phyloP scores from a whole-genome alignment of 2,113 vertebrate species.

The Ondatra zibethicus region DNA sequence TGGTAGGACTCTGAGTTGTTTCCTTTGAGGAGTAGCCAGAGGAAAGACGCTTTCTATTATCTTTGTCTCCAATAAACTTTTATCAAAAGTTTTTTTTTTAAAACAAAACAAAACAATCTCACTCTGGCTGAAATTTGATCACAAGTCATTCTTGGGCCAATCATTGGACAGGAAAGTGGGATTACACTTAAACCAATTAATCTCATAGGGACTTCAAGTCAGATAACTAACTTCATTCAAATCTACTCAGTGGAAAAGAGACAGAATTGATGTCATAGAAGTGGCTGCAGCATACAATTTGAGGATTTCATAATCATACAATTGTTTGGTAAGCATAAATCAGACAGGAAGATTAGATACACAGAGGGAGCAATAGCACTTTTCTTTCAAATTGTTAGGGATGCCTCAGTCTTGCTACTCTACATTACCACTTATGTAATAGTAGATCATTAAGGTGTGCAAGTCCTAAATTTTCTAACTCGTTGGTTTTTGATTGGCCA shows the following conservation, averaged over 20 bases:
- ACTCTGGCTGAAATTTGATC: not conserved
- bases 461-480: not conserved
- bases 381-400: not conserved
- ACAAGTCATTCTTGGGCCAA: not conserved
- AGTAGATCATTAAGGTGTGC: not conserved
- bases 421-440: not conserved
- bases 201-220: not conserved
- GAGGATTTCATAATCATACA: not conserved
- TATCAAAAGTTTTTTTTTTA: not conserved
- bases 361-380: not conserved
- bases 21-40: not conserved
- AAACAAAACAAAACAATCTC: not conserved
- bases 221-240: not conserved
- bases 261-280: not conserved
- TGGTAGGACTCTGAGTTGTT: not conserved
- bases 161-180: not conserved
- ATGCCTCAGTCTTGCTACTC: not conserved
- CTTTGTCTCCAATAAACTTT: constrained; percentile 29
- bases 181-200: not conserved
- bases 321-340: constrained; percentile 13
- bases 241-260: not conserved
- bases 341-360: not conserved
- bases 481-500: not conserved
- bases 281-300: not conserved
- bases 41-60: not conserved